Conservation (phyloP, 2,113 vertebrate genomes). For the Vireo altiloquus region DNA sequence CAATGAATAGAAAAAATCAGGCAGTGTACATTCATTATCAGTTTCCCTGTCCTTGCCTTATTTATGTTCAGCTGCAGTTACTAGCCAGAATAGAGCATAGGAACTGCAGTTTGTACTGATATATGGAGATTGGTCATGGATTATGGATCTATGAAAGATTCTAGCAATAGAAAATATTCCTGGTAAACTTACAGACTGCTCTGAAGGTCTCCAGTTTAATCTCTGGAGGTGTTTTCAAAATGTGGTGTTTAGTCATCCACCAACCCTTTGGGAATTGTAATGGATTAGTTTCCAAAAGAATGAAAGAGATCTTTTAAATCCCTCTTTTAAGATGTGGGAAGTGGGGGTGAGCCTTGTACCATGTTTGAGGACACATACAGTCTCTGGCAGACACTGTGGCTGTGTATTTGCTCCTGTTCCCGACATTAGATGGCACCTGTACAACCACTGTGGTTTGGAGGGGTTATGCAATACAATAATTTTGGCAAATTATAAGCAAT, state of each 20-base stretch:
- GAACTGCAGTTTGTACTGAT: not conserved
- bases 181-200: not conserved
- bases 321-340: not conserved
- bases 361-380: not conserved
- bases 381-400: not conserved
- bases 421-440: not conserved
- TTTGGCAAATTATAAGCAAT: not conserved
- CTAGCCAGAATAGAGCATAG: not conserved
- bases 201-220: not conserved
- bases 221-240: not conserved
- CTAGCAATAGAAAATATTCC: not conserved
- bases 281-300: not conserved
- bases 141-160: not conserved
- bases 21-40: not conserved
- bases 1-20: not conserved
- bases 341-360: not conserved
- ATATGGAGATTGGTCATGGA: not conserved
- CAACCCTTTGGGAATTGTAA: not conserved
- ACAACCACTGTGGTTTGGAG: not conserved
- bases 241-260: not conserved
- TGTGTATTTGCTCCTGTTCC: not conserved
- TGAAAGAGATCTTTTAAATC: not conserved
- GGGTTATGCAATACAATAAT: not conserved
- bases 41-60: not conserved
- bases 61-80: not conserved